These are phyloP conservation scores for Leptinotarsa undecemlineata DNA, from an alignment of 1,140 invertebrate genomes.

Conservation along the genomic window DNA sequence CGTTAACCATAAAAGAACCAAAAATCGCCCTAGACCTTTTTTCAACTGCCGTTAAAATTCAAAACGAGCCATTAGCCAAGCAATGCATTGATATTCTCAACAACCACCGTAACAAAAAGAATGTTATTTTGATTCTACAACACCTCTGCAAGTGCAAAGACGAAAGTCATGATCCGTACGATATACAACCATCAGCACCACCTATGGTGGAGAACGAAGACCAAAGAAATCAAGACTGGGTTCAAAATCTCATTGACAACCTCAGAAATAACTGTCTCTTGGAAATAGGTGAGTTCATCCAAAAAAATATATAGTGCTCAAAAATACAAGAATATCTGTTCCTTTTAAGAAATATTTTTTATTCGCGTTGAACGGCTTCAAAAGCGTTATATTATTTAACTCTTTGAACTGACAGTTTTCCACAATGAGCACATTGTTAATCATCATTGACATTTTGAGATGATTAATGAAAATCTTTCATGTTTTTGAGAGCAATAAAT, in stretches of 20 bases:
- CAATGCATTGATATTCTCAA: conserved; percentile 50
- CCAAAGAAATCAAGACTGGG: conserved; percentile 47
- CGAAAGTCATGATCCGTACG: conserved; percentile 35
- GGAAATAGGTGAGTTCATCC: conserved; percentile 36
- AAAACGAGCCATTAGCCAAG: conserved; percentile 50
- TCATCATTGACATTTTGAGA: too few species aligned
- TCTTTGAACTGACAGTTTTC: too few species aligned
- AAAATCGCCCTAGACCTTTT: conserved; percentile 46
- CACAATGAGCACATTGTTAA: too few species aligned
- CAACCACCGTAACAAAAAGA: conserved; percentile 43
- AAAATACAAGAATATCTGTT: too few species aligned
- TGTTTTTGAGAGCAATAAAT: too few species aligned
- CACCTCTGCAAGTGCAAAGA: conserved; percentile 42
- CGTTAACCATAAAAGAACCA: conserved; percentile 44
- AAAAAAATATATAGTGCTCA: too few species aligned
- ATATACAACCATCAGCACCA: conserved; percentile 51
- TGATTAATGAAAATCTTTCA: too few species aligned
- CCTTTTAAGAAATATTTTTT: too few species aligned
- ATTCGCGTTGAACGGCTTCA: too few species aligned
- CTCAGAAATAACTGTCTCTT: conserved; percentile 50
- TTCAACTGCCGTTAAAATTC: conserved; percentile 45
- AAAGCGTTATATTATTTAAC: too few species aligned
- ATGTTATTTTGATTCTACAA: conserved; percentile 44
- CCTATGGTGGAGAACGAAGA: conserved; percentile 50
- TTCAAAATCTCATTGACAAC: conserved; percentile 44